Evolutionary conservation across 2,888 invertebrate species (phyloP), one percentile per base, ranked within the genome.

Genomic region (Eilema depressum): DNA sequence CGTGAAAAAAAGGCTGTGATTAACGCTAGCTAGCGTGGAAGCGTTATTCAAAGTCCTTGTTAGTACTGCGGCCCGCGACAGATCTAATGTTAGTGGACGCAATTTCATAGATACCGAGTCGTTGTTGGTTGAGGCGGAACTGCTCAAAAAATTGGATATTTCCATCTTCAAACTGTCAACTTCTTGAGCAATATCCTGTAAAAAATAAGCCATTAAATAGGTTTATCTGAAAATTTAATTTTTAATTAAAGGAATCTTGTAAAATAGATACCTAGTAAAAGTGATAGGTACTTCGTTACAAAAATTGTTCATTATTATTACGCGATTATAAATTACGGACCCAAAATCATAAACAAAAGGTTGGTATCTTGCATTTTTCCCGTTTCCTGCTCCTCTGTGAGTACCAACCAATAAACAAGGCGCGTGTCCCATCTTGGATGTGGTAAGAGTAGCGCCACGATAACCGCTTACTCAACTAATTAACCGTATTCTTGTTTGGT

Each of bases 151-250:
- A 71, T 91, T 91, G 2, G 90, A 89, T 82, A 94, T 93, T 72
- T 95, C 95, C 75, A 86, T 81, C 82, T 94, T 95, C 74, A 95
- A 73, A 70, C 83, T 88, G 57, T 95, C 94, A 72, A 94, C 93
- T 75, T 95, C 94, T 64, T 84, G 67, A 0, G 91, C 91, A 10
- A 94, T 89, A 37, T 91, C 92, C 95, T 95, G 90, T 56, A 91
- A 91, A 60, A 69, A 68, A 37, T 12, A 1, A 28, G 2, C 0
- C 14, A 17, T 17, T 25, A 41, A n/a, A 23, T 10, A 3, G 28
- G 28, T 2, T 28, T 3, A 33, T 8, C 8, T 30, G 17, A 53
- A 20, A 47, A 20, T 47, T 47, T 37, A 41, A 14, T 20, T 53
- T 20, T 20, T 17, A 3, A 41, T 17, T 20, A 47, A 20, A 20